Base-by-base conservation (phyloP, 1,140 invertebrate species). In the Pygmarrhopalites habei region DNA sequence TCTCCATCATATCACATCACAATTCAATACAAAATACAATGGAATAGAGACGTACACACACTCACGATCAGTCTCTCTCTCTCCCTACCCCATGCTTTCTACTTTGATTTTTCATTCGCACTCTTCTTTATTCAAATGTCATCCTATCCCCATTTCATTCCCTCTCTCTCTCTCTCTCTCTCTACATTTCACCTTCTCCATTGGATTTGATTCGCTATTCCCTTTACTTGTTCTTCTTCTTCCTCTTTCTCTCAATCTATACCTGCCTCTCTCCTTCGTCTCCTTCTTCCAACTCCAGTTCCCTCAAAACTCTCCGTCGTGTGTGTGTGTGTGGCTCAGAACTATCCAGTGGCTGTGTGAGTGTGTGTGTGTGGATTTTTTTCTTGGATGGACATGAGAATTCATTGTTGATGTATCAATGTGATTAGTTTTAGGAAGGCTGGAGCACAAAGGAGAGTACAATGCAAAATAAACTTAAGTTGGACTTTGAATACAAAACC, bases 51-150 rank as follows among this genome's bases (percentile, higher is more conserved):
- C 49, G 23, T 26, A 23, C 28, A 14, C 49, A 26, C 10, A 52
- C 28, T 23, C 23, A 12, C 49, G n/a, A 26, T 7, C 49, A 52
- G 49, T 25, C 10, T 23, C 10, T 10, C 23, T 47, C 49, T 52
- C 12, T 29, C 44, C 30, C 35, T 49, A 60, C 58, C 58, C 58
- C 58, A 60, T 53, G 49, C 59, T 61, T 26, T 61, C 59, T 41
- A 62, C 60, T 53, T 62, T 62, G 60, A 62, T 62, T 62, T 62
- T 62, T 62, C 60, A 62, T 56, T 56, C 53, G 39, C 49, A 52
- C 53, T 49, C 29, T 56, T 39, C 60, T 56, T 62, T 62, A 62
- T 62, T 62, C 60, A 62, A 56, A 62, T 62, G 60, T 62, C 60
- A 62, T 62, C 60, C 49, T 49, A 51, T 35, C 46, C 25, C 58